A percentile compares a stretch with the other conserved stretches of the same genome.
phyloP scores from a whole-genome alignment of 2,888 invertebrate species.

The Orthonychiurus folsomi region DNA sequence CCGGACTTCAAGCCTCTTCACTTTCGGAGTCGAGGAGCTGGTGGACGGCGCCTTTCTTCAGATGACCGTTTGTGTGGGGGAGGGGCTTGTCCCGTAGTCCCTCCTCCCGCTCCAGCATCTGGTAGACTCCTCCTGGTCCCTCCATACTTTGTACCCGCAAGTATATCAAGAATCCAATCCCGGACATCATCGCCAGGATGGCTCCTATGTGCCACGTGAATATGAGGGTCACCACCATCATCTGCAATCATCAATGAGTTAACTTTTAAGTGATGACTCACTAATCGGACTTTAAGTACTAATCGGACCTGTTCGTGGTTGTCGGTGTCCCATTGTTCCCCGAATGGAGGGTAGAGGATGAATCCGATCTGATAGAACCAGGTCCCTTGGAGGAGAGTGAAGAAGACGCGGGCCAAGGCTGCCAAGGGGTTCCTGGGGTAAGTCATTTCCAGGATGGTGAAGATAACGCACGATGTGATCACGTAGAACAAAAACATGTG shows the following conservation, averaged over 20 bases:
- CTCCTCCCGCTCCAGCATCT: slow-evolving; percentile 34
- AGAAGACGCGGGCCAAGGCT: slow-evolving; percentile 44
- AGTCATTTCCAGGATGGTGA: slow-evolving; percentile 44
- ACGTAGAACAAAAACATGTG: slow-evolving; percentile 47
- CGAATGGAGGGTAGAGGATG: slow-evolving; percentile 47
- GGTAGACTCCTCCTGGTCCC: slow-evolving; percentile 30
- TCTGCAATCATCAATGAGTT: slow-evolving; percentile 36
- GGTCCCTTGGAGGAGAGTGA: slow-evolving; percentile 48
- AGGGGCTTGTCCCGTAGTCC: not conserved
- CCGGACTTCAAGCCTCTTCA: slow-evolving; percentile 33
- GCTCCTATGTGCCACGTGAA: slow-evolving; percentile 41
- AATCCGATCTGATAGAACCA: slow-evolving; percentile 50
- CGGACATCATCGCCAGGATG: slow-evolving; percentile 27
- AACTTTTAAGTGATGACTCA: not conserved
- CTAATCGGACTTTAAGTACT: too few species aligned
- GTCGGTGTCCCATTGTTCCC: slow-evolving; percentile 43
- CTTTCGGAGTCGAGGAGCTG: slow-evolving; percentile 38
- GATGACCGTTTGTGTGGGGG: slow-evolving; percentile 12
- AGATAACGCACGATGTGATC: slow-evolving; percentile 42
- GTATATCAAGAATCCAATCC: slow-evolving; percentile 31
- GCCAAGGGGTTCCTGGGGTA: slow-evolving; percentile 43
- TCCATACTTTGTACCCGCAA: slow-evolving; percentile 32
- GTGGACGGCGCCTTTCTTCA: slow-evolving; percentile 7
- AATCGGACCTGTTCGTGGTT: slow-evolving; percentile 42
- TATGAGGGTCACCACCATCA: slow-evolving; percentile 46